A percentile compares a stretch with the other conserved stretches of the same genome.
phyloP scores from a whole-genome alignment of 2,888 invertebrate genomes.

The Ennomos fuscantarius region DNA sequence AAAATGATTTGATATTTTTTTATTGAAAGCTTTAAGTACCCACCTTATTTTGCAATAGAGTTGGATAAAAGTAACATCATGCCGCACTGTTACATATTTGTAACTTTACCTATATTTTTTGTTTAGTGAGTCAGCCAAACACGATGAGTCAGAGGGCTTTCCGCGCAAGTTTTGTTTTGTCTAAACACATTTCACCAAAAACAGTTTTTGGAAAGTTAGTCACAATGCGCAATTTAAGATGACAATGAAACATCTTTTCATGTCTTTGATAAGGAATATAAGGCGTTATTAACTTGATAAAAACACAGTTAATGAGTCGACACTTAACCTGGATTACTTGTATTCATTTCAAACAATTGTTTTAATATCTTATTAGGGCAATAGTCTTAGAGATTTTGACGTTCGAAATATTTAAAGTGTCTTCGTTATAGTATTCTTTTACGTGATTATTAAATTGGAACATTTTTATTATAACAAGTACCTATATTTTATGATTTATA shows the following conservation, averaged over 20 bases:
- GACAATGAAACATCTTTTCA: background rate
- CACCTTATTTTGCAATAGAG: no score
- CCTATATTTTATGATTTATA: no score
- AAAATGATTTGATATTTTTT: no score
- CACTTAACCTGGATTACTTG: slow-evolving; percentile 6
- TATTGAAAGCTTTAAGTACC: no score
- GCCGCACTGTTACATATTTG: no score
- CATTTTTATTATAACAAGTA: no score
- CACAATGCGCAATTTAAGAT: background rate
- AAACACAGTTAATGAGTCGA: background rate
- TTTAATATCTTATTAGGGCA: slow-evolving; percentile 8
- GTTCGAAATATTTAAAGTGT: background rate
- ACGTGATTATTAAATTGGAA: no score
- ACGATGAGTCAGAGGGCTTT: slow-evolving; percentile 22
- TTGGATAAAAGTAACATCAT: no score
- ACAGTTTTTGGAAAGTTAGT: slow-evolving; percentile 5
- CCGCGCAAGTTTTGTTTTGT: slow-evolving; percentile 8
- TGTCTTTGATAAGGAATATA: background rate
- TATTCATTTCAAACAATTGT: background rate
- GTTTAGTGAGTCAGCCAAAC: slow-evolving; percentile 17
- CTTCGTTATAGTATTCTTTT: background rate
- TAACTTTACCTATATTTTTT: background rate
- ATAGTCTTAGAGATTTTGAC: slow-evolving; percentile 4
- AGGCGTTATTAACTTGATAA: background rate
- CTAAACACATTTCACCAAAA: slow-evolving; percentile 1